phyloP scores from a whole-genome alignment of 2,888 invertebrate species.

The Noctua janthe region DNA sequence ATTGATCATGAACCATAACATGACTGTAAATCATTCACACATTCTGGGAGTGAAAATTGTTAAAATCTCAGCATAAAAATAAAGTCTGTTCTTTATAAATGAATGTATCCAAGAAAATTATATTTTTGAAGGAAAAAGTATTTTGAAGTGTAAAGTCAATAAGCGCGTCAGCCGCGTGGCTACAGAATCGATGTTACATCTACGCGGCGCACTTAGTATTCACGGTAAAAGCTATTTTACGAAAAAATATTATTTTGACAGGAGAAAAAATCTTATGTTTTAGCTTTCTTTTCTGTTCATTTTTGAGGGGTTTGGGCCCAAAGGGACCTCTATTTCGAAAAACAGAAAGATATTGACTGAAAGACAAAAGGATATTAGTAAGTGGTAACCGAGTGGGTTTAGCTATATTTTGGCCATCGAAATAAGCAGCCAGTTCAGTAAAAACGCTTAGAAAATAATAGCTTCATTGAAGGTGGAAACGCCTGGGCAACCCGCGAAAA shows the following conservation, averaged over 20 bases:
- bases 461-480: background rate
- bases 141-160: conserved; percentile 7
- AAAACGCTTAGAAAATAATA: background rate
- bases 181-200: conserved; percentile 26
- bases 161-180: conserved; percentile 13
- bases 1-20: background rate
- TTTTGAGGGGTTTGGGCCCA: background rate
- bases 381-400: background rate
- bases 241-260: conserved; percentile 8
- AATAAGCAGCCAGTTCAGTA: background rate
- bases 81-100: background rate
- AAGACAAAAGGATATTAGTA: background rate
- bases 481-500: too few species aligned
- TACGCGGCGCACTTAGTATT: conserved; percentile 44
- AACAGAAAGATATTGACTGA: background rate
- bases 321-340: background rate
- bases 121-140: background rate
- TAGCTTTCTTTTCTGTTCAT: background rate
- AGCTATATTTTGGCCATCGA: background rate
- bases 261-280: background rate
- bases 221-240: conserved; percentile 17
- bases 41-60: background rate
- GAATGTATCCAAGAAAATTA: background rate
- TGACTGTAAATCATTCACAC: background rate
- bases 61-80: background rate